Base-by-base conservation (phyloP, 2,888 invertebrate genomes). In the Selenia dentaria region DNA sequence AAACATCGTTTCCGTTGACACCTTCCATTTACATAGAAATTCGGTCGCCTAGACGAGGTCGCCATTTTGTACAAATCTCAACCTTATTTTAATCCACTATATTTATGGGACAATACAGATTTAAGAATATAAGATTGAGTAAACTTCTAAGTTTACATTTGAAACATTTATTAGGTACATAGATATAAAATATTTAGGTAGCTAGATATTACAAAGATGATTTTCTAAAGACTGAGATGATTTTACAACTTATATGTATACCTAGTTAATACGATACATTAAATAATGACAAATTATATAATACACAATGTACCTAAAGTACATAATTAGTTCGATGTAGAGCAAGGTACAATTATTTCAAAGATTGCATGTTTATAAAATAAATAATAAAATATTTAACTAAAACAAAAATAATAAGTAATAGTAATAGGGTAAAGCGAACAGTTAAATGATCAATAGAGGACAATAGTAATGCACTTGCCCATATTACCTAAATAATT, bases 371-470 rank as follows among this genome's bases (percentile, higher is more conserved):
- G 59, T 78, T 70, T 83, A 82, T 79, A 88, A 22, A 89, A 90
- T 90, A 90, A 90, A 90, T 90, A 89, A 90, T 89, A 90, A 88
- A 90, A 90, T 88, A 89, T 89, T 79, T 49, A 89, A 88, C 79
- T 86, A 87, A 89, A 90, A 90, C 89, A 89, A 90, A 83, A 84
- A 83, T 76, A 78, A 79, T 13, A 83, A 78, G 74, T 79, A 85
- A 80, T 79, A 79, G 74, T 79, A 85, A 80, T 79, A 85, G 84
- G 85, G 83, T 81, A 73, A 85, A 88, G 89, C 87, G 74, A 87
- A 87, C 77, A 85, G 83, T 79, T 82, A 80, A 77, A 85, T 82
- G 84, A 83, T 85, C 80, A 84, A 83, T 79, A 83, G 64, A 68
- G 86, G 88, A 87, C 87, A 88, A 82, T 77, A 83, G 81, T 89